Base-by-base conservation (phyloP, 1,140 invertebrate species). In the Aculops lycopersici region DNA sequence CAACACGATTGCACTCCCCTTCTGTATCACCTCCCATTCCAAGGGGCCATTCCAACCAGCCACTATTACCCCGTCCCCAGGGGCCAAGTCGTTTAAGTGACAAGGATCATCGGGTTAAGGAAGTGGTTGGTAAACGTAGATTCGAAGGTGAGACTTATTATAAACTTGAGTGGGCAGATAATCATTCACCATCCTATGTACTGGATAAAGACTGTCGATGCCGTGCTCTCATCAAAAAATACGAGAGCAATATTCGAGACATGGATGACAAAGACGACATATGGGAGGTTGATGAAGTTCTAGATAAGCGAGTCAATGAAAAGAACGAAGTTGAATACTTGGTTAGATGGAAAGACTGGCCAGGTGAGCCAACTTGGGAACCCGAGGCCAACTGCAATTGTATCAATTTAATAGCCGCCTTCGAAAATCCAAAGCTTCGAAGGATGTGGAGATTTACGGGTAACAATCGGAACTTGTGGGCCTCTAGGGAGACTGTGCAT, bases 311-410 rank as follows among this genome's bases (percentile, higher is more conserved):
- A 41, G 13, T 21, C 4, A 16, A 8, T 8, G 4, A 8, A 5
- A 21, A 41, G n/a, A 36, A 36, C 4, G 17, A 21, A 18, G 17
- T 40, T 15, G 41, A 42, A 19, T 42, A 42, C 21, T 36, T 42
- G 14, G 41, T 42, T 12, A 42, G 40, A 41, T 42, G 41, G 41
- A 4, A 20, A 4, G 41, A 36, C 14, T 42, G 41, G 41, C 4
- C 38, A 8, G 24, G 24, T 31, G 24, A 8, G n/a, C 24, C 24
- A 31, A 8, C 24, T 8, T 31, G 24, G 24, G 24, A 8, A 8
- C 24, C 24, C 24, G 24, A 31, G n/a, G 24, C 8, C 8, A n/a
- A 31, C n/a, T 31, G 24, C 24, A 31, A 31, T 31, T 31, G 24
- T n/a, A 31, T 31, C n/a, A 31, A 31, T n/a, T 31, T 31, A n/a